Conservation (phyloP, 2,888 invertebrate species). For the Tigriopus californicus region DNA sequence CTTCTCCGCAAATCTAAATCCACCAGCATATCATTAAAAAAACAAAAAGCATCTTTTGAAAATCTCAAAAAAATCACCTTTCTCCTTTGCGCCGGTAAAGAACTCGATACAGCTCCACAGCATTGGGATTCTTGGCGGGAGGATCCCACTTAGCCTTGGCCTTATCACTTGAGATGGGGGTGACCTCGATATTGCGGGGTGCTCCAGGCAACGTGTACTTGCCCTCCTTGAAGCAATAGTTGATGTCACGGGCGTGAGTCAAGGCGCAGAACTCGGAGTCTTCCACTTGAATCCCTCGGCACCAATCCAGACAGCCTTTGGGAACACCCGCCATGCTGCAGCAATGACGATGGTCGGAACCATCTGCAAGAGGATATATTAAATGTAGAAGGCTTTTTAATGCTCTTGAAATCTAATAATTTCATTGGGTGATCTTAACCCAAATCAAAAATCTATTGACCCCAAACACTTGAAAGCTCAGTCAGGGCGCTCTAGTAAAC, state of each 20-base stretch:
- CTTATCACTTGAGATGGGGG: conserved; percentile 30
- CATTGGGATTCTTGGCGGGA: conserved; percentile 58
- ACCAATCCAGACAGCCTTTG: conserved; percentile 60
- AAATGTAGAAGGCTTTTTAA: too few relatives aligned
- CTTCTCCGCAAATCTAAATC: conserved; percentile 40
- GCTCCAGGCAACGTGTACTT: conserved; percentile 50
- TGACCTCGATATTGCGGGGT: conserved; percentile 44
- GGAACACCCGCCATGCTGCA: conserved; percentile 62
- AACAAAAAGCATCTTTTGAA: conserved; percentile 28
- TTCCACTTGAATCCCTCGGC: conserved; percentile 45
- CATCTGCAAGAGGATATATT: too few relatives aligned
- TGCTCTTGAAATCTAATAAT: too few relatives aligned
- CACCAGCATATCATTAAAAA: conserved; percentile 38
- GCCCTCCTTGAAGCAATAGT: conserved; percentile 61
- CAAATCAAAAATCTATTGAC: too few relatives aligned
- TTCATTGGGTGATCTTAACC: too few relatives aligned
- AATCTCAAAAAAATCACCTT: background rate
- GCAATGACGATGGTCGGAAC: conserved; percentile 59
- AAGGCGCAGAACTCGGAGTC: conserved; percentile 39
- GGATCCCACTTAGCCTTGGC: conserved; percentile 53
- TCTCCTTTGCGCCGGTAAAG: conserved; percentile 15
- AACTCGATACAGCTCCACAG: conserved; percentile 53
- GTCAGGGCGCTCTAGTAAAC: too few relatives aligned
- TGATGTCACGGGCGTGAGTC: conserved; percentile 50
- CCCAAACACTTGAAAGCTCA: too few relatives aligned